These are phyloP conservation scores for Frieseomelitta varia DNA, from an alignment of 1,140 invertebrate species.

Conservation along the genomic window DNA sequence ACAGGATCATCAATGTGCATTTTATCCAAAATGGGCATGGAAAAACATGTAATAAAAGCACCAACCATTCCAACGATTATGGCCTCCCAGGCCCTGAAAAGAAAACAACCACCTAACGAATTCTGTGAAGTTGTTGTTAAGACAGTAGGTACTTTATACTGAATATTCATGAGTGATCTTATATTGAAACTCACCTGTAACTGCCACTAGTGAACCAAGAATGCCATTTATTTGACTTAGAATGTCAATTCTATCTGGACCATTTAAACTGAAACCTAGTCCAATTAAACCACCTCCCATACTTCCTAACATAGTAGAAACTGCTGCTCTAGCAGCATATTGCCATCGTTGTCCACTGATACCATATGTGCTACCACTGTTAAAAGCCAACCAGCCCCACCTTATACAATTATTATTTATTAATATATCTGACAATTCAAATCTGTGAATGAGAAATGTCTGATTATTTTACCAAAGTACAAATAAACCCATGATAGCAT, in stretches of 20 bases:
- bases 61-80: slow-evolving; percentile 92
- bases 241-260: slow-evolving; percentile 90
- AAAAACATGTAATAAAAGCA: slow-evolving; percentile 86
- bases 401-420: slow-evolving; percentile 50
- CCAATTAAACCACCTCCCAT: slow-evolving; percentile 93
- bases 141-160: neutral
- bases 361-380: slow-evolving; percentile 94
- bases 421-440: slow-evolving; percentile 1
- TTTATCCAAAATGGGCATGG: slow-evolving; percentile 89
- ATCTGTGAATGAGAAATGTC: neutral
- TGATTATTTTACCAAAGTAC: slow-evolving; percentile 88
- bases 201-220: slow-evolving; percentile 91
- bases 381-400: slow-evolving; percentile 97
- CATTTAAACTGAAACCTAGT: slow-evolving; percentile 86
- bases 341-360: slow-evolving; percentile 90
- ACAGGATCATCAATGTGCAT: slow-evolving; percentile 95
- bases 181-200: slow-evolving; percentile 86
- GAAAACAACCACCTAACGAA: slow-evolving; percentile 90
- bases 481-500: slow-evolving; percentile 95
- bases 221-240: slow-evolving; percentile 95
- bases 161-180: neutral
- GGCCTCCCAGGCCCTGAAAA: slow-evolving; percentile 93
- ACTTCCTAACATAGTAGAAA: slow-evolving; percentile 94
- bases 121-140: slow-evolving; percentile 4
- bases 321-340: slow-evolving; percentile 93